Conservation (phyloP, 2,113 vertebrate species). For the Panthera leo region DNA sequence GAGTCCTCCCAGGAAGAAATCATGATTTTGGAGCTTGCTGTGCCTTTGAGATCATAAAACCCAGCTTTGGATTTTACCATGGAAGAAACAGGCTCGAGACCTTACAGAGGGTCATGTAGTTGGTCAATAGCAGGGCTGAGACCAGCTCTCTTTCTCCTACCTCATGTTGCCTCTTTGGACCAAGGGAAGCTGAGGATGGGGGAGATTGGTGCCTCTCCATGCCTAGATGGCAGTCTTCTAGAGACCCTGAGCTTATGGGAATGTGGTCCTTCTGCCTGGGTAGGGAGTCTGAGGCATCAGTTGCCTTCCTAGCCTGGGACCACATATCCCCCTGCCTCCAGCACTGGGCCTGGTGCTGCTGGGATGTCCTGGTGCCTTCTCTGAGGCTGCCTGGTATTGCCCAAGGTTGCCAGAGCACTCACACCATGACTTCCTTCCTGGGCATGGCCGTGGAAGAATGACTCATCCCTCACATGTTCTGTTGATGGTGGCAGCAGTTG, state of each 20-base stretch:
- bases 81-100: neutral
- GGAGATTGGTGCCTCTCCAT: neutral
- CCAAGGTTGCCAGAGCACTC: neutral
- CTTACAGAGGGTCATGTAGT: neutral
- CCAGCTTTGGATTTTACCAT: neutral
- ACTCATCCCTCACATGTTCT: neutral
- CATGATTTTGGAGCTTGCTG: neutral
- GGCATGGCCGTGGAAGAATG: neutral
- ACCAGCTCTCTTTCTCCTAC: neutral
- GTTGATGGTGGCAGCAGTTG: accelerated
- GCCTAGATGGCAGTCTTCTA: neutral
- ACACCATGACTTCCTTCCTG: neutral
- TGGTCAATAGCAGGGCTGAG: neutral
- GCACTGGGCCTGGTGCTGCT: too few relatives aligned
- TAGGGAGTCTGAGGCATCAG: neutral
- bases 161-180: neutral
- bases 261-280: accelerated
- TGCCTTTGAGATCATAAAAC: neutral
- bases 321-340: accelerated
- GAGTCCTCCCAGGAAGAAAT: neutral
- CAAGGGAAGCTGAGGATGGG: neutral
- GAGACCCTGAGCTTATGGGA: neutral
- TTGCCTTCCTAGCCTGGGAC: neutral
- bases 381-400: neutral
- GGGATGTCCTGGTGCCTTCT: too few relatives aligned